phyloP scores from a whole-genome alignment of 2,888 invertebrate genomes.

The Caenorhabditis doughertyi region DNA sequence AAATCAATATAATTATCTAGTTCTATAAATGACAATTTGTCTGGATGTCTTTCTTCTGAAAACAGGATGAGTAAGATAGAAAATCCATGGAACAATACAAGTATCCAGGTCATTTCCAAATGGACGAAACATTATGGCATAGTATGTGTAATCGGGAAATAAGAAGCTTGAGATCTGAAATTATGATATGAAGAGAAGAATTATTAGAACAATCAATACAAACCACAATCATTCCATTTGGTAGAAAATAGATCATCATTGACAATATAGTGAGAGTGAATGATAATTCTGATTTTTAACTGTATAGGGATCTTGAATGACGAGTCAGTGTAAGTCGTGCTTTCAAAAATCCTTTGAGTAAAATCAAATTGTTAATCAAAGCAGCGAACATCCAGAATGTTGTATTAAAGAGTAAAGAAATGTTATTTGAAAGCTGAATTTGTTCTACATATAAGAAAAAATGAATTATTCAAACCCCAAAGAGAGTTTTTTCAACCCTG shows the following conservation, averaged over 20 bases:
- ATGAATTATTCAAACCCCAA: neutral
- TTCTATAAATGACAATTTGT: slow-evolving; percentile 1
- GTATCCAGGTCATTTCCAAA: slow-evolving; percentile 51
- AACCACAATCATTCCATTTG: slow-evolving; percentile 35
- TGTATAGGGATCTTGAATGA: slow-evolving; percentile 7
- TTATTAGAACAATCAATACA: neutral
- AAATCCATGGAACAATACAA: slow-evolving; percentile 45
- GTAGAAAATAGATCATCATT: slow-evolving; percentile 44
- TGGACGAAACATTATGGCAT: slow-evolving; percentile 45
- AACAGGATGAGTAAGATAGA: slow-evolving; percentile 51
- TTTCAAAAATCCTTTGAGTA: neutral
- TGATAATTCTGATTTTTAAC: slow-evolving; percentile 13
- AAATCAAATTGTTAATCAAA: slow-evolving; percentile 20
- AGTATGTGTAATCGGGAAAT: slow-evolving; percentile 11
- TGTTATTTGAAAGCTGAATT: slow-evolving; percentile 11
- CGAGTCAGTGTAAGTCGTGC: neutral
- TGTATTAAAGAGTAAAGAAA: slow-evolving; percentile 25
- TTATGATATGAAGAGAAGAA: neutral
- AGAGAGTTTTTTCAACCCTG: slow-evolving; percentile 3
- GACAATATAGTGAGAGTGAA: slow-evolving; percentile 29
- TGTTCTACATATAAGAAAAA: neutral
- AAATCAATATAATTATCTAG: neutral
- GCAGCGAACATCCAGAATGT: slow-evolving; percentile 11
- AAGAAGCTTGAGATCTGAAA: slow-evolving; percentile 20
- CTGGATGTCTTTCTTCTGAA: slow-evolving; percentile 10